A percentile compares a stretch with the other conserved stretches of the same genome.
These are phyloP conservation scores for Scelioninae gen. 1 DNA, from an alignment of 2,888 invertebrate species.

Conservation along the genomic window DNA sequence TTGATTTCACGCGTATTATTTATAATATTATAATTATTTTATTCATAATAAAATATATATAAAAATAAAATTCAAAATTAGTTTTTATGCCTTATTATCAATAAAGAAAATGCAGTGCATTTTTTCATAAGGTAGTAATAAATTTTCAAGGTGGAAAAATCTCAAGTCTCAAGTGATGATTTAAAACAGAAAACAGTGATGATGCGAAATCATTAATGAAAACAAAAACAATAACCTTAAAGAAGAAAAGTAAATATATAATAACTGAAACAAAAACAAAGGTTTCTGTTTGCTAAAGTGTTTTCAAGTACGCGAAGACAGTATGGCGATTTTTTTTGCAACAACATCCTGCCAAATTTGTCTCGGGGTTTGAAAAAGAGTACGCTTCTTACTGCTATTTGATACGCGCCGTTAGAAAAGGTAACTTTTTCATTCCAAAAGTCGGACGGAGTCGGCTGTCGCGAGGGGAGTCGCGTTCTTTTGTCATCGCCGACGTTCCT, in stretches of 20 bases:
- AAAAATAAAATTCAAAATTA: too few species aligned
- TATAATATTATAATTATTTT: too few species aligned
- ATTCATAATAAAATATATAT: too few species aligned
- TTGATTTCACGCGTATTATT: too few species aligned
- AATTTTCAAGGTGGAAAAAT: too few species aligned
- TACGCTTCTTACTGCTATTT: slow-evolving; percentile 48
- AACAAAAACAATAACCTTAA: not conserved
- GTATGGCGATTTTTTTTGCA: slow-evolving; percentile 26
- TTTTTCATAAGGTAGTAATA: too few species aligned
- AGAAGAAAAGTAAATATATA: slow-evolving; percentile 4
- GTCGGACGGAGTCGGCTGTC: slow-evolving; percentile 32
- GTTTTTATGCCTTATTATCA: too few species aligned
- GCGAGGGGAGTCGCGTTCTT: slow-evolving; percentile 54
- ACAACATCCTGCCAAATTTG: slow-evolving; percentile 49
- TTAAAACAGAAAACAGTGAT: too few species aligned
- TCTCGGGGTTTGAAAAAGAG: slow-evolving; percentile 34
- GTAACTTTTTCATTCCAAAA: slow-evolving; percentile 54
- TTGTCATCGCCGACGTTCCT: slow-evolving; percentile 47
- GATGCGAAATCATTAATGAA: not conserved
- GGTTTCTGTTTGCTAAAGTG: slow-evolving; percentile 42
- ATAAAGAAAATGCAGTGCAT: too few species aligned
- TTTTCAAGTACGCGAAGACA: slow-evolving; percentile 19
- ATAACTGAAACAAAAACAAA: not conserved
- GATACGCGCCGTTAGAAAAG: slow-evolving; percentile 45
- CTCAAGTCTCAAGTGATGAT: too few species aligned